Percentiles rank a stretch among this genome's conserved stretches.
These are phyloP conservation scores for Notolabrus celidotus DNA, from an alignment of 2,797 vertebrate species.

Conservation along the genomic window DNA sequence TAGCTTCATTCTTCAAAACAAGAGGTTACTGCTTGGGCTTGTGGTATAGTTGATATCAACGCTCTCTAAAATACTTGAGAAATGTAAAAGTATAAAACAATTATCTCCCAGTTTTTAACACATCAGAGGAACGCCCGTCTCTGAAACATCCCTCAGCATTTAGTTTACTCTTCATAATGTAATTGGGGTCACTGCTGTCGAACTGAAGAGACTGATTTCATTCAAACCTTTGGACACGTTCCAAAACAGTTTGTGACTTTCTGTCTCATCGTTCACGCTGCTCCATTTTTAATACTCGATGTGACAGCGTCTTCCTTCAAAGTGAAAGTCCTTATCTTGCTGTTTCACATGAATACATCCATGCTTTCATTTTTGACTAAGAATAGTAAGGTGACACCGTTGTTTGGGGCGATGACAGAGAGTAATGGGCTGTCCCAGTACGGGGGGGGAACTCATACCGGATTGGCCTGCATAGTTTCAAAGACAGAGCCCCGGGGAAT, in stretches of 20 bases:
- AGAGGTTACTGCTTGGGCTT: too few relatives aligned
- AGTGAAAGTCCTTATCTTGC: constrained; percentile 39
- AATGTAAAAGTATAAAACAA: not conserved
- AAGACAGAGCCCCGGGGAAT: constrained; percentile 63
- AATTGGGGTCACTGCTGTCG: not conserved
- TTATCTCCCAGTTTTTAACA: not conserved
- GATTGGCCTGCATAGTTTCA: constrained; percentile 64
- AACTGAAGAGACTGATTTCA: not conserved
- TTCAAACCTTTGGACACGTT: constrained; percentile 10
- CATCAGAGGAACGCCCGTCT: not conserved
- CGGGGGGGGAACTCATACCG: constrained; percentile 41
- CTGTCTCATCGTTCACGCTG: constrained; percentile 48
- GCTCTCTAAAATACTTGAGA: too few relatives aligned
- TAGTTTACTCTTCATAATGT: not conserved
- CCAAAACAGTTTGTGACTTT: constrained; percentile 24
- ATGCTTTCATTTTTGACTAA: constrained; percentile 63
- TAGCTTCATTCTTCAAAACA: too few relatives aligned
- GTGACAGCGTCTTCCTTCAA: constrained; percentile 57
- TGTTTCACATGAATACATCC: constrained; percentile 43
- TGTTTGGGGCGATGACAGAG: constrained; percentile 72
- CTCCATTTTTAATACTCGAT: constrained; percentile 48
- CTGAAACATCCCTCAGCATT: not conserved
- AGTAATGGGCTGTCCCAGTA: constrained; percentile 68
- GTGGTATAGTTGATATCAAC: too few relatives aligned
- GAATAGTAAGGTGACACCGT: constrained; percentile 72